Evolutionary conservation across 1,140 invertebrate species (phyloP), one percentile per base, ranked within the genome.

Genomic region (Drosophila ananassae): DNA sequence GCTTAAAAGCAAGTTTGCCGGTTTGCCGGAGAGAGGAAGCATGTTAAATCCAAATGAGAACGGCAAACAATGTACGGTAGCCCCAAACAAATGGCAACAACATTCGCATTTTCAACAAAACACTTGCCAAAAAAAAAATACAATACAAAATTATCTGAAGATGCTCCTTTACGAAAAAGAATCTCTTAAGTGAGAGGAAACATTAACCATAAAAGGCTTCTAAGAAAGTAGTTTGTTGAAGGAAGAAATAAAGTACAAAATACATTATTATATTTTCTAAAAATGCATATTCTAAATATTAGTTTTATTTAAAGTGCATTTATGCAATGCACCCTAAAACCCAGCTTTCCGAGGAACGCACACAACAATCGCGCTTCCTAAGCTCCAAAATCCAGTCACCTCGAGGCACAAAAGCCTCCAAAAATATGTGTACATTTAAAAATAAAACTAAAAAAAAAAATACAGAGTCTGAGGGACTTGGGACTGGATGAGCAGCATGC

Each of bases 41-140:
- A 66, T 69, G 80, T 77, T 73, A 66, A 69, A 66, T 50, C 55
- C 71, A 69, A 84, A 79, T 59, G 76, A 71, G 75, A 83, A 76
- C 79, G 57, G 55, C 56, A 73, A 77, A 83, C 60, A 76, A 62
- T 68, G 41, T 64, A 62, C 76, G 50, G 79, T 81, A 81, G 79
- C 73, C 30, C 10, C 57, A 34, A 67, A 13, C 34, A 66, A 54
- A 60, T 21, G 39, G n/a, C 39, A 41, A 41, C 25, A 41, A 25
- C 28, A 54, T 28, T 44, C 50, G 10, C n/a, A 24, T 59, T 51
- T 51, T 47, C 1, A 52, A 17, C 7, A 12, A 28, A 37, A 28
- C 61, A 64, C 61, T 64, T 13, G 22, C n/a, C 30, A n/a, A 48
- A 60, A 53, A 39, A 28, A 28, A 28, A 28, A 25, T 25, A 28